A percentile compares a stretch with the other conserved stretches of the same genome.
Conservation (phyloP, 2,888 invertebrate genomes). For the Hypselothyrea guttata region DNA sequence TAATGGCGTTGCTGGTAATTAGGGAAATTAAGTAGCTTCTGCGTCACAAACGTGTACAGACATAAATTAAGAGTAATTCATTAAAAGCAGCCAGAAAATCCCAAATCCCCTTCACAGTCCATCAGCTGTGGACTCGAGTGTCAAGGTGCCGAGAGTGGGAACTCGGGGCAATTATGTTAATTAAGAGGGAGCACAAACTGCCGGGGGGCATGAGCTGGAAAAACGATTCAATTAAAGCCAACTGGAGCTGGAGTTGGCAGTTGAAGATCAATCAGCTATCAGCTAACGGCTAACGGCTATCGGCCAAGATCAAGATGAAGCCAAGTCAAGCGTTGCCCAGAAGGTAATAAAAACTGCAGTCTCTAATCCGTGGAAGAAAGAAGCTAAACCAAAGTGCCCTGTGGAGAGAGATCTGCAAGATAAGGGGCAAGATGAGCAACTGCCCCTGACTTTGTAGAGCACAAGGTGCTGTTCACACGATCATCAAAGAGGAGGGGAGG, state of each 20-base stretch:
- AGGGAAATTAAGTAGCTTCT: slow-evolving; percentile 62
- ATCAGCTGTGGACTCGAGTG: slow-evolving; percentile 48
- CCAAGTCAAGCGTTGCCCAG: too few species aligned
- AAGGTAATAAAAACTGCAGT: slow-evolving; percentile 39
- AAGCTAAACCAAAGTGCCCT: slow-evolving; percentile 42
- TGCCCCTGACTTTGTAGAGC: slow-evolving; percentile 42
- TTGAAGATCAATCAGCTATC: slow-evolving; percentile 73
- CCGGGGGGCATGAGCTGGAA: slow-evolving; percentile 8
- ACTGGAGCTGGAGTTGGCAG: slow-evolving; percentile 22
- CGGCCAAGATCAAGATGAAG: slow-evolving; percentile 4
- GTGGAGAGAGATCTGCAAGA: slow-evolving; percentile 43
- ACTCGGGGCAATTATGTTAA: slow-evolving; percentile 74
- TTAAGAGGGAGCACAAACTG: slow-evolving; percentile 42
- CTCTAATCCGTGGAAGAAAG: slow-evolving; percentile 29
- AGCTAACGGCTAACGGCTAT: slow-evolving; percentile 34
- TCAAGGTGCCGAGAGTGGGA: slow-evolving; percentile 26
- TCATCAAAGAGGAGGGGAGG: slow-evolving; percentile 53
- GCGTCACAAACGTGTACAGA: slow-evolving; percentile 1
- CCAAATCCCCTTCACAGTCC: slow-evolving; percentile 30
- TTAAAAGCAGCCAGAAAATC: slow-evolving; percentile 38
- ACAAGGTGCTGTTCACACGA: slow-evolving; percentile 74
- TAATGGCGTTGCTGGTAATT: slow-evolving; percentile 69
- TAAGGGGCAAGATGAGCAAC: slow-evolving; percentile 61
- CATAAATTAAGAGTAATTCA: slow-evolving; percentile 63
- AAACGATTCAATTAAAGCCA: slow-evolving; percentile 78